Evolutionary conservation across 2,113 vertebrate genomes (phyloP).

Genomic region (Percina caprodes): DNA sequence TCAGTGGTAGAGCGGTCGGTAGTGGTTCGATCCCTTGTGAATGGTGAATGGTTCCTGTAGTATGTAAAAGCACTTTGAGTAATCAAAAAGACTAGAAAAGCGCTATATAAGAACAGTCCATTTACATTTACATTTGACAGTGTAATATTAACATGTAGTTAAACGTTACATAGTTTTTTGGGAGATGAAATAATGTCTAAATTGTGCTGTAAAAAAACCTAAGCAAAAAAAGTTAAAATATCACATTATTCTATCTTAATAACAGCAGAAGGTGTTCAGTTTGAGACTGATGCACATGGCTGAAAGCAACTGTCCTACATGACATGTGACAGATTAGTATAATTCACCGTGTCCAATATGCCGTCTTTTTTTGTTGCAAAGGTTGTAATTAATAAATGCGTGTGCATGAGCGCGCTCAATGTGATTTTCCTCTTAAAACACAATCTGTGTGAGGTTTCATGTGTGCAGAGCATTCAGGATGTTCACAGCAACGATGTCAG

Average conservation of each 20-base stretch:
- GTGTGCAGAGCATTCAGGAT: constrained; percentile 19
- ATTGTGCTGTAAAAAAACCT: neutral
- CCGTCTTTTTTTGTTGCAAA: neutral
- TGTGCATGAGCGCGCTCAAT: neutral
- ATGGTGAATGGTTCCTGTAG: too few relatives aligned
- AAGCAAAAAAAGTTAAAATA: neutral
- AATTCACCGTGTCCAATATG: neutral
- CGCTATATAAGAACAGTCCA: too few relatives aligned
- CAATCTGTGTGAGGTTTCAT: constrained; percentile 3
- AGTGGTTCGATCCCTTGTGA: too few relatives aligned
- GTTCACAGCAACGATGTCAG: constrained; percentile 8
- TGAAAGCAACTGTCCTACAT: neutral
- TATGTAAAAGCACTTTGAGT: too few relatives aligned
- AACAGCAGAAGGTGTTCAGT: neutral
- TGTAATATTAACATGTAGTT: neutral
- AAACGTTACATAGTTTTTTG: neutral
- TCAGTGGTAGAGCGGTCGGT: too few relatives aligned
- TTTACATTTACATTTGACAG: neutral
- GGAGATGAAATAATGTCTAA: neutral
- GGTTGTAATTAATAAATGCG: constrained; percentile 25
- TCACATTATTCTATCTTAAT: neutral
- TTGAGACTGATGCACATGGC: neutral
- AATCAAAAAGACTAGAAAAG: too few relatives aligned
- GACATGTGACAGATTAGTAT: neutral
- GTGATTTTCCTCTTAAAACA: constrained; percentile 25